A percentile compares a stretch with the other conserved stretches of the same genome.
Evolutionary conservation across 2,797 vertebrate genomes (phyloP).

Genomic region (Balearica regulorum): DNA sequence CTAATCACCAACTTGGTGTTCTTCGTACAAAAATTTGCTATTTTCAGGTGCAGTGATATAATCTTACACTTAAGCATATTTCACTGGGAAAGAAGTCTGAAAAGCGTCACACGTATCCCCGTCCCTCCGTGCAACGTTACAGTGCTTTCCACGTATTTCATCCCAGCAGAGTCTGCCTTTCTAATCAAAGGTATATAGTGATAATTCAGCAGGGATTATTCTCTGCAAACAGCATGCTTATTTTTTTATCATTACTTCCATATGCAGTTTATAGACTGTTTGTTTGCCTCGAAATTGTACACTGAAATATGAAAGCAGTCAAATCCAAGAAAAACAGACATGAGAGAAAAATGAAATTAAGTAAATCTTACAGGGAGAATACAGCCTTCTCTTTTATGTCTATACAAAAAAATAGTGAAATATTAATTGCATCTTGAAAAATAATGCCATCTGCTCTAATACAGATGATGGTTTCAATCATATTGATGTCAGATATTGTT

Average conservation of each 20-base stretch:
- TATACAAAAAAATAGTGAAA: neutral
- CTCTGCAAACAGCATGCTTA: neutral
- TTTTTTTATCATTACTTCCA: slow-evolving; percentile 40
- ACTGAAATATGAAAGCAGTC: slow-evolving; percentile 27
- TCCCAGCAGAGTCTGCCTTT: neutral
- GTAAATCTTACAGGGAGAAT: neutral
- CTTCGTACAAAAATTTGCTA: neutral
- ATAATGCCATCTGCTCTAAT: slow-evolving; percentile 32
- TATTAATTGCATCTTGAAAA: slow-evolving; percentile 57
- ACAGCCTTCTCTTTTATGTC: neutral
- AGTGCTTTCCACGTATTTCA: neutral
- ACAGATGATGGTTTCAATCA: slow-evolving; percentile 26
- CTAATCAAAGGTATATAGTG: neutral
- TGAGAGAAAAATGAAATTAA: slow-evolving; percentile 22
- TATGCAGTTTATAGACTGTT: neutral
- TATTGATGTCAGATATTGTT: slow-evolving; percentile 4
- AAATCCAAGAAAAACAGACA: neutral
- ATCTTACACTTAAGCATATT: neutral
- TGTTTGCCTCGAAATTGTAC: neutral
- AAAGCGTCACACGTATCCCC: rapidly evolving
- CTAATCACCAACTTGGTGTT: neutral
- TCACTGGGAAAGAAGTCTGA: neutral
- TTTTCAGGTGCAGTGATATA: neutral
- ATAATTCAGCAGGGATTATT: slow-evolving; percentile 43
- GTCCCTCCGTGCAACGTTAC: rapidly evolving